A percentile compares a stretch with the other conserved stretches of the same genome.
These are phyloP conservation scores for Nasonovia ribisnigri DNA, from an alignment of 2,888 invertebrate genomes.

Conservation along the genomic window DNA sequence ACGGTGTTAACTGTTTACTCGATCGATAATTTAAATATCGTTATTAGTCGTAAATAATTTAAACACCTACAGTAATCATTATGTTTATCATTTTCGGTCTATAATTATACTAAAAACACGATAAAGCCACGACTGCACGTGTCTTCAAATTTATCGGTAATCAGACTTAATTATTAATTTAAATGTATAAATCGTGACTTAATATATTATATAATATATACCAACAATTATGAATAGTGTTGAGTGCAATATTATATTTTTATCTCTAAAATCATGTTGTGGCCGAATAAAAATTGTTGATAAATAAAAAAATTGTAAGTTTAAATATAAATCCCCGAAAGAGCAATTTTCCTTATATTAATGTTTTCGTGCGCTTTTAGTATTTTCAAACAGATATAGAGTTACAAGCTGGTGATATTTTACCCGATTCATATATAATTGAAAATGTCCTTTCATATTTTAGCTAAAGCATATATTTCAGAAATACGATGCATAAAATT, in stretches of 20 bases:
- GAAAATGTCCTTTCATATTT: not conserved
- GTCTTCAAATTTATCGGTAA: not conserved
- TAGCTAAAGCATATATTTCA: not conserved
- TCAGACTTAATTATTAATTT: not conserved
- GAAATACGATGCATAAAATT: not conserved
- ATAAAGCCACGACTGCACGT: not conserved
- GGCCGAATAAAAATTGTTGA: not conserved
- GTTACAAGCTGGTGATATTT: not conserved
- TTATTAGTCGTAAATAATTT: not conserved
- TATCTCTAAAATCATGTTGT: not conserved
- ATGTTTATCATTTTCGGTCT: not conserved
- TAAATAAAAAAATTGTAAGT: not conserved
- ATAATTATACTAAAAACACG: not conserved
- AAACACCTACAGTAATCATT: not conserved
- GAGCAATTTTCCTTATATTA: not conserved
- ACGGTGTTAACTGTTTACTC: not conserved
- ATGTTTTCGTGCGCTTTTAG: not conserved
- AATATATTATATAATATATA: not conserved
- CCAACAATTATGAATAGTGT: not conserved
- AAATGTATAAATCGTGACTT: not conserved
- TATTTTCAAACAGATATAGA: not conserved
- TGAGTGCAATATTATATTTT: not conserved
- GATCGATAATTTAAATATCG: not conserved
- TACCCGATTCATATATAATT: not conserved
- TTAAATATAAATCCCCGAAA: not conserved